Evolutionary conservation across 2,888 invertebrate genomes (phyloP), one percentile per base, ranked within the genome.

Genomic region (Anodontia alba): DNA sequence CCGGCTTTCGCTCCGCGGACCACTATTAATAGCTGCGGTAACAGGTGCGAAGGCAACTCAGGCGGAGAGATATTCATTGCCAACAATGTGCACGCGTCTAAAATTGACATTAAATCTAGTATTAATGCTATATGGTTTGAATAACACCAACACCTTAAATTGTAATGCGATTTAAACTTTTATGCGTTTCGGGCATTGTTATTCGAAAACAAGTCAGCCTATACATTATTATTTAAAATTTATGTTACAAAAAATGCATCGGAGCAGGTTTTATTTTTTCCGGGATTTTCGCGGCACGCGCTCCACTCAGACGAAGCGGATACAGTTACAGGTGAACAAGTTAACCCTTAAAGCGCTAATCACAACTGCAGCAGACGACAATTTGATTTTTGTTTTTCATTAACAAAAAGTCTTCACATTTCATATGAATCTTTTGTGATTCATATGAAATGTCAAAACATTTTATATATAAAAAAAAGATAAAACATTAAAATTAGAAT

Each of bases 41-140:
- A 62, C 62, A 62, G 62, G 62, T 62, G 62, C 62, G 62, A 62
- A 62, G 20, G 33, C 62, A 1, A 62, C 33, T 62, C 23, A 33
- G 12, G 62, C 62, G 62, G 62, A 62, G 20, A 62, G 62, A 62
- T 62, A 62, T 62, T 62, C 62, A 62, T 62, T 33, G 5, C 31
- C 33, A 20, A 29, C 62, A 62, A 31, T 62, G 62, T 33, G 62
- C 62, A 62, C 62, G 62, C 62, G 62, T 29, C 62, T 62, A 8
- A 62, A 62, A 62, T 62, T 62, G 62, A 33, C 62, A 62, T 62
- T 62, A 62, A 62, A 62, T 62, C 62, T 62, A 23, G 33, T 29
- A 29, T 62, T 62, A 33, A 62, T 62, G 29, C 23, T 62, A 33
- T 33, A 62, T 62, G 62, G 29, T 33, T 33, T 62, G 33, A 33